These are phyloP conservation scores for Syngnathus scovelli DNA, from an alignment of 2,113 vertebrate genomes.

Conservation along the genomic window DNA sequence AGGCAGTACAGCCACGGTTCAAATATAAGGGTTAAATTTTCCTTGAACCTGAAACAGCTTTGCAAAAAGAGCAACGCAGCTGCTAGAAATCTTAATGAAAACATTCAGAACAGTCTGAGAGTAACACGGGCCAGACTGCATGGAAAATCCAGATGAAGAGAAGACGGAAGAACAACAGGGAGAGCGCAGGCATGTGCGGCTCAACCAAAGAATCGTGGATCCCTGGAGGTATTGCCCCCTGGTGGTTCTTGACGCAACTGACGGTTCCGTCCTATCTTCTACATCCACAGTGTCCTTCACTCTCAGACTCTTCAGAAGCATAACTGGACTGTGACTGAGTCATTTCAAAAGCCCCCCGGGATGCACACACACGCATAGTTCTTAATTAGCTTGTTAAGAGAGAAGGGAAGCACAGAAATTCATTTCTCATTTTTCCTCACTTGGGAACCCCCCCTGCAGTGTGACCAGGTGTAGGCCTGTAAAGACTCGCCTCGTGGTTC, in stretches of 20 bases:
- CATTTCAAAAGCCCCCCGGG: constrained; percentile 67
- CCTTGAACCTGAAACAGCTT: constrained; percentile 33
- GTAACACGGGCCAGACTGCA: constrained; percentile 20
- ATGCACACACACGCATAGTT: constrained; percentile 44
- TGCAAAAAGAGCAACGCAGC: constrained; percentile 38
- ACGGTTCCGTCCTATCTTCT: constrained; percentile 33
- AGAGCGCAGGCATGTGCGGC: not conserved
- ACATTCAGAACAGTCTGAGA: constrained; percentile 26
- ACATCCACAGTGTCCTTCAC: constrained; percentile 22
- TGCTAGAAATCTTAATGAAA: constrained; percentile 35
- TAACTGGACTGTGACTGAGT: constrained; percentile 69
- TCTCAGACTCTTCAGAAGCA: constrained; percentile 45
- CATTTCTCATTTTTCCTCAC: constrained; percentile 29
- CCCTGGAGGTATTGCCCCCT: constrained; percentile 31
- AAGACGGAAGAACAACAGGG: not conserved
- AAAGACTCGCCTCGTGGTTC: constrained; percentile 30
- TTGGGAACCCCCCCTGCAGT: constrained; percentile 9
- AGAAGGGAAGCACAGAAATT: constrained; percentile 52
- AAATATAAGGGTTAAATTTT: constrained; percentile 23
- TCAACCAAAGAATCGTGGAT: not conserved
- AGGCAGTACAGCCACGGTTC: not conserved
- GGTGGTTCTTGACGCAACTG: constrained; percentile 32
- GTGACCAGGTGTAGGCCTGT: constrained; percentile 41
- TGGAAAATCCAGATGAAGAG: constrained; percentile 15
- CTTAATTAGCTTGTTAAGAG: constrained; percentile 74